Percentiles rank a stretch among this genome's conserved stretches.
Conservation (phyloP, 2,113 vertebrate species). For the Oryzias javanicus region DNA sequence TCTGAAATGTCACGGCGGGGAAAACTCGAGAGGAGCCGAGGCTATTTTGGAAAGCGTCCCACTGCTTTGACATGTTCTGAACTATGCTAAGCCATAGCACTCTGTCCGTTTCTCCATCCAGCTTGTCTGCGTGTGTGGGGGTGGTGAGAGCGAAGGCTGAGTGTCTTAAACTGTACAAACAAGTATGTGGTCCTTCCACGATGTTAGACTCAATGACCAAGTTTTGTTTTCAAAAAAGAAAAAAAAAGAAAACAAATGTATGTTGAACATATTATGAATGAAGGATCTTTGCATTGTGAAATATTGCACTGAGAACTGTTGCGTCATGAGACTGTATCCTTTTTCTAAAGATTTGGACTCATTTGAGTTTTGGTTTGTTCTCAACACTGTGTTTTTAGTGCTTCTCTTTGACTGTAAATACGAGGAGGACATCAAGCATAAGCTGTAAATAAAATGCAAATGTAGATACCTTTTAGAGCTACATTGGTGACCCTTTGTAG, state of each 20-base stretch:
- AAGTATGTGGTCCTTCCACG: slow-evolving; percentile 39
- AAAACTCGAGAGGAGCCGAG: slow-evolving; percentile 30
- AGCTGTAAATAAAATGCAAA: slow-evolving; percentile 96
- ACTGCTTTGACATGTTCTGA: slow-evolving; percentile 46
- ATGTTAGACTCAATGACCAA: slow-evolving; percentile 61
- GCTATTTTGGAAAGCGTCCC: slow-evolving; percentile 36
- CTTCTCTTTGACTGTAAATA: slow-evolving; percentile 97
- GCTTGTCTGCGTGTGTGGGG: slow-evolving; percentile 41
- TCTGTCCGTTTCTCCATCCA: slow-evolving; percentile 38
- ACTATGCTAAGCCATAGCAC: slow-evolving; percentile 52
- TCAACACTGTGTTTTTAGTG: slow-evolving; percentile 84
- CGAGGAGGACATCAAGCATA: slow-evolving; percentile 72
- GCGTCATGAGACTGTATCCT: slow-evolving; percentile 69
- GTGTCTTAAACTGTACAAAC: slow-evolving; percentile 67
- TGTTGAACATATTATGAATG: slow-evolving; percentile 70
- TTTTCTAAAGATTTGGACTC: slow-evolving; percentile 72
- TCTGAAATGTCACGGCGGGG: slow-evolving; percentile 37
- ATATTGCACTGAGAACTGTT: slow-evolving; percentile 73
- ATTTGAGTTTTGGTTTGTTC: slow-evolving; percentile 74
- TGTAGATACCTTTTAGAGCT: slow-evolving; percentile 98
- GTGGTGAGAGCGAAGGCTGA: slow-evolving; percentile 47
- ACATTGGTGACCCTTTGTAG: slow-evolving; percentile 92
- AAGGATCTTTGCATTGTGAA: slow-evolving; percentile 77
- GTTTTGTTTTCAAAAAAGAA: slow-evolving; percentile 52
- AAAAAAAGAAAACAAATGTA: slow-evolving; percentile 26